phyloP scores from a whole-genome alignment of 2,888 invertebrate genomes.

The Drosophila nr. fundita region DNA sequence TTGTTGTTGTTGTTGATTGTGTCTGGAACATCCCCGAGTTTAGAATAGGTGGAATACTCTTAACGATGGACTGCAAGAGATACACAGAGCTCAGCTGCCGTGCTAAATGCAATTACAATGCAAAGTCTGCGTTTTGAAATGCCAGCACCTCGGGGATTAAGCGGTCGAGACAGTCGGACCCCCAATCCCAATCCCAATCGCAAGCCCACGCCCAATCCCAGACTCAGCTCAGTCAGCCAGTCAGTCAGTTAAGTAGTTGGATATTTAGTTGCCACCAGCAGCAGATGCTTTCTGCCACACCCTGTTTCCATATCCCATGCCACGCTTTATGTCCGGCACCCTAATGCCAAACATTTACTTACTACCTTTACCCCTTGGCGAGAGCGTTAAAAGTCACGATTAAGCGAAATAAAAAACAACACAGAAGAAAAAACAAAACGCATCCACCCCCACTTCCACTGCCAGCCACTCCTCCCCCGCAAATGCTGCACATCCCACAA shows the following conservation, averaged over 20 bases:
- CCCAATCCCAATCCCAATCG: constrained; percentile 2
- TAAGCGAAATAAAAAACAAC: constrained; percentile 43
- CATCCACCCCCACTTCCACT: constrained; percentile 29
- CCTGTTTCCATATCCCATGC: constrained; percentile 1
- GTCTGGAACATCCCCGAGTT: constrained; percentile 48
- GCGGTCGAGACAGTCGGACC: background rate
- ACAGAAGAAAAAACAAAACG: background rate
- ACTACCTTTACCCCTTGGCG: constrained; percentile 46
- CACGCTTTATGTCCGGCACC: constrained; percentile 27
- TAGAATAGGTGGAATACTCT: constrained; percentile 28
- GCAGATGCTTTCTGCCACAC: constrained; percentile 40
- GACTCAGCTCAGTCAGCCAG: background rate
- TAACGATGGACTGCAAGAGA: constrained; percentile 10
- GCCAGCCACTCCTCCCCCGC: background rate
- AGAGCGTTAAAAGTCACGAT: constrained; percentile 76
- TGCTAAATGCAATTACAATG: constrained; percentile 65
- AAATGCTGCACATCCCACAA: constrained; percentile 39
- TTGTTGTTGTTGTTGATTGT: background rate
- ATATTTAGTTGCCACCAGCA: constrained; percentile 19
- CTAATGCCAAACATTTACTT: constrained; percentile 45
- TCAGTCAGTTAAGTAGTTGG: constrained; percentile 14
- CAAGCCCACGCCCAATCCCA: constrained; percentile 4
- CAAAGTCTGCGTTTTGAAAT: constrained; percentile 51
- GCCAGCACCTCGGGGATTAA: constrained; percentile 64
- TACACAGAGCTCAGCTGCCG: constrained; percentile 25